phyloP scores from a whole-genome alignment of 2,113 vertebrate species.

The Pantherophis guttatus region DNA sequence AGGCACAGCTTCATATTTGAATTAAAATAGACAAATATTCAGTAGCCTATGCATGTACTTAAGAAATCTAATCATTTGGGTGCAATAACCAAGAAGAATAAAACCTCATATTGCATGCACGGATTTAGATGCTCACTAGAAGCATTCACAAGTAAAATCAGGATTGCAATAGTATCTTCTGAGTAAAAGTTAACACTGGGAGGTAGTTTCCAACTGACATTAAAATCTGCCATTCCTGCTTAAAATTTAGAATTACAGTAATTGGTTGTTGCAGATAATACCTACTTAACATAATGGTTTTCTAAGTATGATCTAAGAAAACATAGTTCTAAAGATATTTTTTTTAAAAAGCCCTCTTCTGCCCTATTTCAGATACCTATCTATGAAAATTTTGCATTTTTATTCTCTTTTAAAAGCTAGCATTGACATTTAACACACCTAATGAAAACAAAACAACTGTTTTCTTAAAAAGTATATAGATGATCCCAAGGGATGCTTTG shows the following conservation, averaged over 20 bases:
- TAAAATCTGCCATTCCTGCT: neutral
- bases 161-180: neutral
- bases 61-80: neutral
- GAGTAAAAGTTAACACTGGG: neutral
- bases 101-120: fast-evolving
- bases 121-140: neutral
- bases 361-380: neutral
- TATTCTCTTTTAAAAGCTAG: neutral
- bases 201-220: neutral
- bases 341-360: neutral
- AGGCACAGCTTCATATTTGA: neutral
- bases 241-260: fast-evolving
- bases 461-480: conserved; percentile 43
- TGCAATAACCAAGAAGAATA: neutral
- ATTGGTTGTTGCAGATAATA: fast-evolving
- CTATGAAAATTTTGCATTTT: neutral
- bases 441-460: neutral
- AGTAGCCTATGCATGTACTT: neutral
- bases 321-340: neutral
- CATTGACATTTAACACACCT: neutral
- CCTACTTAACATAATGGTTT: conserved; percentile 5
- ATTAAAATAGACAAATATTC: neutral
- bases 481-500: conserved; percentile 25
- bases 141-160: neutral
- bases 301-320: neutral